Base-by-base conservation (phyloP, 2,113 vertebrate species). In the Arothron firmamentum region DNA sequence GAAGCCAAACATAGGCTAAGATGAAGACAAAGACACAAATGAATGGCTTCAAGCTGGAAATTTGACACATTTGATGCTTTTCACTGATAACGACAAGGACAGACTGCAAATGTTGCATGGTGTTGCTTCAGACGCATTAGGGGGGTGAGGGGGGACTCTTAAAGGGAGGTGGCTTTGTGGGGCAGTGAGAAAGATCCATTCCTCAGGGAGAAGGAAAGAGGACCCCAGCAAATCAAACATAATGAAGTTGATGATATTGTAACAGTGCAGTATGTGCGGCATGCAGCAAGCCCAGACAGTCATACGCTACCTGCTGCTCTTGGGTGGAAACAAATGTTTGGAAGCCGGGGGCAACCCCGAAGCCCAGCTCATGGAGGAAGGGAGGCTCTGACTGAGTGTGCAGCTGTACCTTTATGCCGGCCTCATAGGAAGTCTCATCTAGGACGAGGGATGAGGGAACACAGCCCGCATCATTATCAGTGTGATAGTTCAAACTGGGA, bases 281-380 rank as follows among this genome's bases (percentile, higher is more conserved):
- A 85, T 80, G 84, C 88, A 89, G 81, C 80, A 83, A 78, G 72
- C 75, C 79, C 74, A 69, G 65, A 78, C 72, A 84, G 62, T 72
- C 62, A 84, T 76, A 86, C 85, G 51, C 86, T 90, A 90, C 89
- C 88, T 85, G 87, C 88, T 91, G 89, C 85, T 89, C 84, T 85
- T 90, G 88, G 49, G 82, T 85, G 84, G 85, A 90, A 86, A 85
- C 93, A 0, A 98, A 97, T 6, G 94, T 97, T 90, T 98, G 89
- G 88, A 90, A 90, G 67, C 89, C 88, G 6, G 85, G 89, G 84
- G 85, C 60, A 53, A 87, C 87, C 81, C 89, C 89, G 18, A 91
- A 91, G 76, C 89, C 90, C 78, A 90, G 88, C 84, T 89, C 69
- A 49, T 87, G 85, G 72, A 87, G 80, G 73, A 89, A 90, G 51